Percentiles rank a stretch among this genome's conserved stretches.
Conservation (phyloP, 2,113 vertebrate species). For the Clarias gariepinus region DNA sequence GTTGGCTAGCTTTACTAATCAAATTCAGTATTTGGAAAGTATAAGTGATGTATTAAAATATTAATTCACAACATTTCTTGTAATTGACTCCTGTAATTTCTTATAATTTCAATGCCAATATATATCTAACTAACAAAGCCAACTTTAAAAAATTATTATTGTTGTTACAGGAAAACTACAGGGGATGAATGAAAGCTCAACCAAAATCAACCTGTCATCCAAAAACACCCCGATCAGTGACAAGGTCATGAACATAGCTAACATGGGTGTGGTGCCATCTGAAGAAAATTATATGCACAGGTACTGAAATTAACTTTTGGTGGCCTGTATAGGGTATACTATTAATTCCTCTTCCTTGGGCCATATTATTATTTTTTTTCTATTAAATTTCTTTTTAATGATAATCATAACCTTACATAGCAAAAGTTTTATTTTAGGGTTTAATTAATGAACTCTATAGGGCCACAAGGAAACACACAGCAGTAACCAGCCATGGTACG, state of each 20-base stretch:
- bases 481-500: neutral
- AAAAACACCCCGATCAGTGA: conserved; percentile 78
- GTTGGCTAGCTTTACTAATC: too few species aligned
- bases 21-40: too few species aligned
- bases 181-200: conserved; percentile 92
- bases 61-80: too few species aligned
- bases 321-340: neutral
- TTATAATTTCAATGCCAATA: too few species aligned
- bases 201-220: conserved; percentile 76
- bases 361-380: neutral
- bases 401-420: neutral
- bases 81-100: too few species aligned
- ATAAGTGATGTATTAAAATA: too few species aligned
- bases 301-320: conserved; percentile 61
- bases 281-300: conserved; percentile 80
- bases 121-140: too few species aligned
- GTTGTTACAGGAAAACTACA: conserved; percentile 80
- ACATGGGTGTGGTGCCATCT: conserved; percentile 83
- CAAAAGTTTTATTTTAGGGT: neutral
- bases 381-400: neutral
- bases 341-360: neutral
- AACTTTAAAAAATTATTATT: too few species aligned
- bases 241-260: conserved; percentile 83
- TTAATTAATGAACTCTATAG: neutral
- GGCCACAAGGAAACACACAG: neutral